These are phyloP conservation scores for Lamellibrachia satsuma DNA, from an alignment of 2,888 invertebrate species.

Conservation along the genomic window DNA sequence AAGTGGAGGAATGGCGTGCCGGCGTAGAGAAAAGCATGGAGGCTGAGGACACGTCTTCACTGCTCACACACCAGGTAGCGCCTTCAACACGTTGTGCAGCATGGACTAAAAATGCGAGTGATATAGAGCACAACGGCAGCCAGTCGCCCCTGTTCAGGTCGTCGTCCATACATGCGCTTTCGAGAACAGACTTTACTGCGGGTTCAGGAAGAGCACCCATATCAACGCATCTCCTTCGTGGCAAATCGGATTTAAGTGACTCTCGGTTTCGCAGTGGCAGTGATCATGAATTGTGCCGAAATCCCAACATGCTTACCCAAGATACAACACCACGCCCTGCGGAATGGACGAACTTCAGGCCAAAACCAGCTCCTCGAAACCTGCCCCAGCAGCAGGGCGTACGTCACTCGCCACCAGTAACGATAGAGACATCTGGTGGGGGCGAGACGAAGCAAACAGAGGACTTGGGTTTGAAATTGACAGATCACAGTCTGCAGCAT, in stretches of 20 bases:
- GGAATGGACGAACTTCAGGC: not conserved
- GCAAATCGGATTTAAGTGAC: constrained; percentile 21
- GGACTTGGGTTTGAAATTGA: not conserved
- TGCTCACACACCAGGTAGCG: not conserved
- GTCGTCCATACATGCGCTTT: constrained; percentile 47
- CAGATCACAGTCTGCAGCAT: not conserved
- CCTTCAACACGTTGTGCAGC: not conserved
- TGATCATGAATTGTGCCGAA: not conserved
- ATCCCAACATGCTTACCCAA: not conserved
- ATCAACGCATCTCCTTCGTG: constrained; percentile 51
- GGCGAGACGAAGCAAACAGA: not conserved
- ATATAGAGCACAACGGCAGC: constrained; percentile 56
- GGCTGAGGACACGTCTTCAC: not conserved
- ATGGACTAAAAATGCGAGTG: not conserved
- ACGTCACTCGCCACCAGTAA: not conserved
- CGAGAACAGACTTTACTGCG: constrained; percentile 44
- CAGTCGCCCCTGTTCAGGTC: constrained; percentile 61
- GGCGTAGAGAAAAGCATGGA: constrained; percentile 38
- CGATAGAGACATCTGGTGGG: not conserved
- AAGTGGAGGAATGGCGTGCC: constrained; percentile 45
- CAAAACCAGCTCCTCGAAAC: not conserved
- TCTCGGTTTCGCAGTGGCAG: not conserved
- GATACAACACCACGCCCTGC: not conserved
- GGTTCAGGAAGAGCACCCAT: constrained; percentile 47
- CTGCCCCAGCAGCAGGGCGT: not conserved